phyloP scores from a whole-genome alignment of 1,140 invertebrate genomes.

The Ditylenchus dipsaci region DNA sequence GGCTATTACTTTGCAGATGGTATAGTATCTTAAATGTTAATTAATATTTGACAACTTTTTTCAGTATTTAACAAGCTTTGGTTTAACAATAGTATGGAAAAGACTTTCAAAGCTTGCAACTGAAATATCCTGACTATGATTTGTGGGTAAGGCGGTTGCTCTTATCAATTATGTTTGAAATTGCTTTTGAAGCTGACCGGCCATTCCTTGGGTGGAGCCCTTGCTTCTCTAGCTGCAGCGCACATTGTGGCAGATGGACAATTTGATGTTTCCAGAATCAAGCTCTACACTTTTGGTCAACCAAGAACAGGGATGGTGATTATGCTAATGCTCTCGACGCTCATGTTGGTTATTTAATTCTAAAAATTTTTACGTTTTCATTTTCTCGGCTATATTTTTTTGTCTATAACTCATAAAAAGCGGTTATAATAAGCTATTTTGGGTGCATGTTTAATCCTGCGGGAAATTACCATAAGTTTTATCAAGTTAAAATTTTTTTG shows the following conservation, averaged over 20 bases:
- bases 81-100: conserved; percentile 3
- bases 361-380: no score
- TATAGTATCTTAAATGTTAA: no score
- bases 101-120: background rate
- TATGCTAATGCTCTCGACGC: conserved; percentile 34
- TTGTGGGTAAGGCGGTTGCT: conserved; percentile 3
- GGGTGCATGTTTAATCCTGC: no score
- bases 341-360: no score
- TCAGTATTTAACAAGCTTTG: conserved; percentile 7
- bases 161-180: background rate
- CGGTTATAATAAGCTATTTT: no score
- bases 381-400: no score
- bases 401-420: no score
- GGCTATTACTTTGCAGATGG: background rate
- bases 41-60: no score
- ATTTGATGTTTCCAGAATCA: conserved; percentile 18
- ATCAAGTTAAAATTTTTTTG: no score
- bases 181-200: conserved; percentile 12
- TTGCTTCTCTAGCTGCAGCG: conserved; percentile 16
- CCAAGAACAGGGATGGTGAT: conserved; percentile 39
- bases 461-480: no score
- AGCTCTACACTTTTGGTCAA: conserved; percentile 45
- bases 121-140: conserved; percentile 9
- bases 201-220: conserved; percentile 21
- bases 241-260: conserved; percentile 26